Evolutionary conservation across 2,113 vertebrate species (phyloP).

Genomic region (Euleptes europaea): DNA sequence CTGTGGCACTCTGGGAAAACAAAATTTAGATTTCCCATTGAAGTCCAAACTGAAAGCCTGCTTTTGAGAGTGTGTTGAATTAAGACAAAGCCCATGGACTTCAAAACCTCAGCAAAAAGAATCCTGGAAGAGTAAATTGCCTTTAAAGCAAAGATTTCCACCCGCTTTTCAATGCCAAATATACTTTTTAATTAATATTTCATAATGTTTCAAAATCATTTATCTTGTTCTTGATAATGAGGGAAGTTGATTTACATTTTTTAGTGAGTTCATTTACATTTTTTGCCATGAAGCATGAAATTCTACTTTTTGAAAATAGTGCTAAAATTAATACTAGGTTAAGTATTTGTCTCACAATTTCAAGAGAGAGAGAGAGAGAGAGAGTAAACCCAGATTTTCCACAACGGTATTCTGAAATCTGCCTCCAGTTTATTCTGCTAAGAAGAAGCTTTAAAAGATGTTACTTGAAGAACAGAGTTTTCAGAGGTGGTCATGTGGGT

Average conservation of each 20-base stretch:
- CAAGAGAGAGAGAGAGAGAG: background rate
- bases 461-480: constrained; percentile 6
- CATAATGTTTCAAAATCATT: constrained; percentile 7
- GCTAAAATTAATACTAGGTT: background rate
- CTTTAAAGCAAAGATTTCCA: background rate
- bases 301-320: background rate
- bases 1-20: background rate
- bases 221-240: background rate
- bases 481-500: background rate
- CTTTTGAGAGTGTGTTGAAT: constrained; percentile 31
- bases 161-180: background rate
- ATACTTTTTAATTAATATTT: constrained; percentile 3
- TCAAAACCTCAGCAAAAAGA: background rate
- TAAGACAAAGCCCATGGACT: constrained; percentile 9
- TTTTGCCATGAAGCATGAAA: background rate
- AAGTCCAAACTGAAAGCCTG: constrained; percentile 4
- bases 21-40: background rate
- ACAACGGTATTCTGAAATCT: constrained; percentile 27
- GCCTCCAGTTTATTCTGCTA: background rate
- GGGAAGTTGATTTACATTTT: background rate
- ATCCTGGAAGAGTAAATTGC: background rate
- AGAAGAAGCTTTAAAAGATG: background rate
- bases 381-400: background rate
- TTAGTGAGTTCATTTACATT: background rate
- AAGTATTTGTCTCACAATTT: background rate